A percentile compares a stretch with the other conserved stretches of the same genome.
phyloP scores from a whole-genome alignment of 2,113 vertebrate species.

The Halcyon malimbica region DNA sequence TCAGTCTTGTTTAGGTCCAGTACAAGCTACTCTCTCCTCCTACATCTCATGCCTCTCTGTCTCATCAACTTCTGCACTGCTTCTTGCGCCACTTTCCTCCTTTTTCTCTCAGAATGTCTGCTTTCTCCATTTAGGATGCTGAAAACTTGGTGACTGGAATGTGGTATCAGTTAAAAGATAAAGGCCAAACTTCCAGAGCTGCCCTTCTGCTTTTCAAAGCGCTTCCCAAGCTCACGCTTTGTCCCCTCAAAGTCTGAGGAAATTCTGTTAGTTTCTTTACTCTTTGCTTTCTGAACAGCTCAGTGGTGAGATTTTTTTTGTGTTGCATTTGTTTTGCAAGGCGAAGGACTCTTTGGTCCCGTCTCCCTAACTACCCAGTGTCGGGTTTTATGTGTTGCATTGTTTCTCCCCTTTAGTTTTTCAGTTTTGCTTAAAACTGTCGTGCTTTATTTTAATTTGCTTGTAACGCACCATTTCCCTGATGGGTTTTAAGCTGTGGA shows the following conservation, averaged over 20 bases:
- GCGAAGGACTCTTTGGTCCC: not conserved
- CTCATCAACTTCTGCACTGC: not conserved
- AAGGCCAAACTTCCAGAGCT: not conserved
- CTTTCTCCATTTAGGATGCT: not conserved
- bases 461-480: not conserved
- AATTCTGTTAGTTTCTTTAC: not conserved
- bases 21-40: not conserved
- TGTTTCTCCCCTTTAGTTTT: not conserved
- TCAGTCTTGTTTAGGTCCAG: not conserved
- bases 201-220: not conserved
- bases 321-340: not conserved
- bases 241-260: not conserved
- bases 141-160: not conserved
- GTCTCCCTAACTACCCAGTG: not conserved
- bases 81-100: not conserved
- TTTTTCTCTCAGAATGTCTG: not conserved
- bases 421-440: not conserved
- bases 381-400: fast-evolving
- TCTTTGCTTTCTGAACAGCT: not conserved
- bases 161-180: not conserved
- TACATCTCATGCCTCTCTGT: not conserved
- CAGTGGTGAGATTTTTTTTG: not conserved
- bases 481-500: not conserved
- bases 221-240: not conserved
- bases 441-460: not conserved